Evolutionary conservation across 2,888 invertebrate species (phyloP).

Genomic region (Phaonia tiefii): DNA sequence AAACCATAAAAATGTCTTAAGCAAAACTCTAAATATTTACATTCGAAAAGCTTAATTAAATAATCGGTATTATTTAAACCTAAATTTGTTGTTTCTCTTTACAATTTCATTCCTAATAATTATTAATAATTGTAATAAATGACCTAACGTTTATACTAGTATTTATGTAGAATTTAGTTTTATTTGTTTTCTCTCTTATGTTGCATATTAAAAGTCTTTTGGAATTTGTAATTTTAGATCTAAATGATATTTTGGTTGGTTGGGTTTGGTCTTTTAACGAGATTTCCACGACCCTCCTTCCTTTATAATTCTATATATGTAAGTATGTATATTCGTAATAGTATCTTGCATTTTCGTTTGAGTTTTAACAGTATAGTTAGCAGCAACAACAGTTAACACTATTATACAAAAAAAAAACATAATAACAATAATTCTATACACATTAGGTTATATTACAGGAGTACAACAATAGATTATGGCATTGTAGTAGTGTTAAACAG

Average conservation of each 20-base stretch:
- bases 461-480: slow-evolving; percentile 6
- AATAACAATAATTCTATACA: slow-evolving; percentile 5
- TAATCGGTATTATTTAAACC: too few species aligned
- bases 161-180: not conserved
- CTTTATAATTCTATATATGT: too few species aligned
- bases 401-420: slow-evolving; percentile 22
- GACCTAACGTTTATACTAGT: not conserved
- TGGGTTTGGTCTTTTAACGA: not conserved
- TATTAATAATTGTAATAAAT: not conserved
- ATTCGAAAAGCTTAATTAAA: too few species aligned
- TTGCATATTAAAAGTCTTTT: slow-evolving; percentile 33
- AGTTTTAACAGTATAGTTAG: not conserved
- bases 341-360: too few species aligned
- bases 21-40: too few species aligned
- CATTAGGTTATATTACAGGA: slow-evolving; percentile 32
- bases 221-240: slow-evolving; percentile 27
- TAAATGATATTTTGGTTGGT: slow-evolving; percentile 12
- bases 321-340: too few species aligned
- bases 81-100: not conserved
- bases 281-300: not conserved
- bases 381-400: slow-evolving; percentile 30
- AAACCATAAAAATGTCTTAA: too few species aligned
- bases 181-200: not conserved
- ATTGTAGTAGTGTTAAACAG: slow-evolving; percentile 15
- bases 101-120: slow-evolving; percentile 4